Evolutionary conservation across 2,113 vertebrate species (phyloP).

Genomic region (Melanerpes aurifrons): DNA sequence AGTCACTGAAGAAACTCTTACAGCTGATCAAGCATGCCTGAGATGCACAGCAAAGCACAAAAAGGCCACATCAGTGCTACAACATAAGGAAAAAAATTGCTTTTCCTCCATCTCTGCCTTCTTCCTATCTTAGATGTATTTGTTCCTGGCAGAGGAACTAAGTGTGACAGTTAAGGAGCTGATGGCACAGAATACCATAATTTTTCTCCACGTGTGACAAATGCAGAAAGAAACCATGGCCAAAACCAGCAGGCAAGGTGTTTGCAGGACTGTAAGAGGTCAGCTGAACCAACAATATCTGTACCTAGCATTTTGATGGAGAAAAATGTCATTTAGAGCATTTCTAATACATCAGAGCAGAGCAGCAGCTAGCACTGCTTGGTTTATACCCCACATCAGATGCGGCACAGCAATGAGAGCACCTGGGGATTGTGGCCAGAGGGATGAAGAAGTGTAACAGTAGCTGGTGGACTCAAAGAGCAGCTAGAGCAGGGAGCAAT

Average conservation of each 20-base stretch:
- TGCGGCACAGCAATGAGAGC: background rate
- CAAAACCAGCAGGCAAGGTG: rapidly evolving
- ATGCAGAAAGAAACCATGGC: background rate
- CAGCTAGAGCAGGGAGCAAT: background rate
- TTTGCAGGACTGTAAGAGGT: background rate
- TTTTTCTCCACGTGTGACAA: background rate
- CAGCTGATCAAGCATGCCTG: background rate
- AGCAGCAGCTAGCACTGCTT: background rate
- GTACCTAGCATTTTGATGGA: background rate
- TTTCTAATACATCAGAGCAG: rapidly evolving
- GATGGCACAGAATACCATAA: background rate
- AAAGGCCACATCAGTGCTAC: background rate
- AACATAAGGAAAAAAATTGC: background rate
- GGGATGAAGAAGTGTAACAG: background rate
- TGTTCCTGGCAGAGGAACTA: background rate
- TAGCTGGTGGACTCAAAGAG: background rate
- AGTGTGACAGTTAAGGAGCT: background rate
- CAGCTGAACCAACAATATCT: rapidly evolving
- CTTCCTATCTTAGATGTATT: background rate
- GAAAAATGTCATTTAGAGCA: background rate
- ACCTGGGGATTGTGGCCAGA: rapidly evolving
- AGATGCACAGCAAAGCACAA: background rate
- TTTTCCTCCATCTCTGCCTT: background rate
- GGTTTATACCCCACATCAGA: rapidly evolving
- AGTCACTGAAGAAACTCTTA: background rate